Conservation (phyloP, 2,113 vertebrate species). For the Choloepus hoffmanni region DNA sequence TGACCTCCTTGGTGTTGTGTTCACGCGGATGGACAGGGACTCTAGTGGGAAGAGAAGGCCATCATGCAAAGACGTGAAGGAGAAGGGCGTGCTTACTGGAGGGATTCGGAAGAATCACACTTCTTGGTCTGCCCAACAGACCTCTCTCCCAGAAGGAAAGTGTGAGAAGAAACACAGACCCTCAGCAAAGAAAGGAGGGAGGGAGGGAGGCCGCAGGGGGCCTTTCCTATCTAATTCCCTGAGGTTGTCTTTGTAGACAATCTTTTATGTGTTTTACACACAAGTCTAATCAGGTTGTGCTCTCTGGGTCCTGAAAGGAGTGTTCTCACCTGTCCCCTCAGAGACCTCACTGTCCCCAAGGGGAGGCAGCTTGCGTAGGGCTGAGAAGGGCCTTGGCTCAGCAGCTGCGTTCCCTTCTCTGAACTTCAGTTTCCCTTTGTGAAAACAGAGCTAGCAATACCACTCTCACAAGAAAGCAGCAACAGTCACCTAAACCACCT, state of each 20-base stretch:
- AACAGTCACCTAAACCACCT: background rate
- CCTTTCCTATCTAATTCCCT: background rate
- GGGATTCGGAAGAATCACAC: background rate
- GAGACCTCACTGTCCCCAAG: fast-evolving
- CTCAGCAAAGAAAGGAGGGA: background rate
- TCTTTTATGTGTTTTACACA: background rate
- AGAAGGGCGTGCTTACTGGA: no score
- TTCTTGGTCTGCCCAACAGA: background rate
- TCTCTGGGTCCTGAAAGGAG: background rate
- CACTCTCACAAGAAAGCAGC: background rate
- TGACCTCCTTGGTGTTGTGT: background rate
- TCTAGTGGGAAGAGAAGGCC: background rate
- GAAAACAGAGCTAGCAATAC: background rate
- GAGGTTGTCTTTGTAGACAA: background rate
- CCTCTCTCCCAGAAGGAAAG: background rate
- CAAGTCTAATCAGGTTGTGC: background rate
- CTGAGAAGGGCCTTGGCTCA: background rate
- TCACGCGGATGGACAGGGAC: background rate
- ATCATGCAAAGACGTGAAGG: background rate
- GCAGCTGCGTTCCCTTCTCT: no score
- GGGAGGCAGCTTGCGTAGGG: background rate
- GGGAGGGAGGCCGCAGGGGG: background rate
- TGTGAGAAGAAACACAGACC: background rate
- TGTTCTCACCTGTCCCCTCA: fast-evolving
- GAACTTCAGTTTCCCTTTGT: background rate